These are phyloP conservation scores for Scyliorhinus canicula DNA, from an alignment of 2,797 vertebrate species.

Conservation along the genomic window DNA sequence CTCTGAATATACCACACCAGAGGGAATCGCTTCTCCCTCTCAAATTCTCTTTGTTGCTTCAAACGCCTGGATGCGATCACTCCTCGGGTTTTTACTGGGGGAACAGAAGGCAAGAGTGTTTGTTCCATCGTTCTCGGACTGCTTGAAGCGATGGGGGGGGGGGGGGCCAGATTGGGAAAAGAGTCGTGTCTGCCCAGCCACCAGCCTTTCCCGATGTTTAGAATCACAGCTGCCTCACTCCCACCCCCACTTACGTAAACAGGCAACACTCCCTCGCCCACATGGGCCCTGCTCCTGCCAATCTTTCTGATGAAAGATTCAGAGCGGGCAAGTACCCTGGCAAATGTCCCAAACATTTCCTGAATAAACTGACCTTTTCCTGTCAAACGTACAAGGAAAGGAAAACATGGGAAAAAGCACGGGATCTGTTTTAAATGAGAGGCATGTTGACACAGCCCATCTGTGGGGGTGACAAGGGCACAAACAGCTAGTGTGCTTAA, in stretches of 20 bases:
- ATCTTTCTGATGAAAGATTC: not conserved
- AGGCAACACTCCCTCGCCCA: not conserved
- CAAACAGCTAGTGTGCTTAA: not conserved
- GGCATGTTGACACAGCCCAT: conserved; percentile 6
- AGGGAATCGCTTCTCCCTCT: too few species aligned
- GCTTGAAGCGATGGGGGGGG: too few species aligned
- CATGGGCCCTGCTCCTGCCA: not conserved
- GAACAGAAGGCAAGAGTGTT: not conserved
- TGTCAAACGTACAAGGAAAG: not conserved
- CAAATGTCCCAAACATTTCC: conserved; percentile 17
- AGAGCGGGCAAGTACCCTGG: not conserved
- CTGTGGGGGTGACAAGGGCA: not conserved
- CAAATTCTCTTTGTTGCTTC: not conserved
- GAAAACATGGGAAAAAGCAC: conserved; percentile 17
- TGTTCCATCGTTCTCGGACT: too few species aligned
- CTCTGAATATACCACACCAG: too few species aligned
- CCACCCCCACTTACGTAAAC: not conserved
- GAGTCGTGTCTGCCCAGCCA: not conserved
- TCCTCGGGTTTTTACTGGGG: conserved; percentile 5
- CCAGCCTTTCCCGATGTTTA: not conserved
- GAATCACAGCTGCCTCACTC: not conserved
- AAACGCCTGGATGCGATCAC: conserved; percentile 21
- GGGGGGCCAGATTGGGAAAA: too few species aligned
- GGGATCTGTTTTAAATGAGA: not conserved
- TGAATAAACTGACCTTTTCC: conserved; percentile 17